Evolutionary conservation across 2,888 invertebrate genomes (phyloP), one percentile per base, ranked within the genome.

Genomic region (Melolontha melolontha): DNA sequence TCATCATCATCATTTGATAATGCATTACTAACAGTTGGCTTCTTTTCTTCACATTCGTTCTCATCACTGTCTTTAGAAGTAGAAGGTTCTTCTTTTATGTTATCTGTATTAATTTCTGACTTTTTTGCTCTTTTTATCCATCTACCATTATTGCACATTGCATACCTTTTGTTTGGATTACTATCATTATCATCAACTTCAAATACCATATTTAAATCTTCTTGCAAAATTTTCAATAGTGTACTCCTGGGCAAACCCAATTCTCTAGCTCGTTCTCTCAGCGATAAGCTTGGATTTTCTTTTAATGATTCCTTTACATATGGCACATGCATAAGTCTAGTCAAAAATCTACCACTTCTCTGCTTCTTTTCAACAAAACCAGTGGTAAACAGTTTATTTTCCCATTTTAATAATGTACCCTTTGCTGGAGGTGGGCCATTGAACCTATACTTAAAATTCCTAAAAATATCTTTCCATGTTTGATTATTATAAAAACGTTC

Each of bases 281-380:
- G 72, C 2, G 84, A 84, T 73, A 85, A 77, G 49, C 79, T 76
- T 1, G 85, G 84, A 39, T 82, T 77, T 47, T 81, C 75, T 29
- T 75, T 75, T 40, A 84, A 70, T 0, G 84, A 84, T 44, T 82
- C 82, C 39, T 79, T 79, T 52, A 84, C 84, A 50, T 79, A 81
- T 5, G 80, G 79, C 55, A 82, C 77, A 67, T 80, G 81, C 66
- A 75, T 77, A 64, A 79, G 66, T 39, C 79, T 69, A 10, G 77
- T 75, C 62, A 79, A 72, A 12, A 85, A 84, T 10, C 85, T 78
- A 2, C 85, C 85, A 0, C 82, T 78, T 65, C 84, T 78, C 6
- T 84, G 83, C 10, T 82, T 81, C 70, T 85, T 84, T 16, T 81
- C 80, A 4, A 85, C 83, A 70, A 80, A 83, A 27, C 85, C 85